Conservation (phyloP, 2,113 vertebrate genomes). For the Esox niger region DNA sequence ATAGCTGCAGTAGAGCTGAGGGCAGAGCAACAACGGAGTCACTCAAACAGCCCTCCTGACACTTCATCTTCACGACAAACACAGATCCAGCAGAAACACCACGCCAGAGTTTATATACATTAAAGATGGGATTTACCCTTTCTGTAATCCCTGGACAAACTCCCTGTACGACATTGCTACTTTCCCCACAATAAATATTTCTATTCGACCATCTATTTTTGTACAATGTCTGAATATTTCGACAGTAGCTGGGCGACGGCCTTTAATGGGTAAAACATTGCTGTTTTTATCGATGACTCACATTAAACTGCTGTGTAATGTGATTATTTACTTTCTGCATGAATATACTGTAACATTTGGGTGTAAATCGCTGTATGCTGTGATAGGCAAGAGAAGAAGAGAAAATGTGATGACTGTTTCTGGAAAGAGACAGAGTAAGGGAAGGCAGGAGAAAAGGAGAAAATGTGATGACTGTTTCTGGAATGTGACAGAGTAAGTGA, state of each 20-base stretch:
- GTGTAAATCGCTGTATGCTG: no score
- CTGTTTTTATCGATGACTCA: no score
- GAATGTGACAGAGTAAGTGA: constrained; percentile 44
- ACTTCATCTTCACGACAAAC: constrained; percentile 27
- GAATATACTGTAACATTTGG: no score
- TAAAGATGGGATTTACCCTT: constrained; percentile 6
- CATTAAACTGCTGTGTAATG: no score
- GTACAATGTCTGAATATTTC: no score
- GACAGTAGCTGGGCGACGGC: no score
- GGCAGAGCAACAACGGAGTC: constrained; percentile 27
- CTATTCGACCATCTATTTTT: not conserved
- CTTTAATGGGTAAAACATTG: no score
- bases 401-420: not conserved
- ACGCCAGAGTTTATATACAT: constrained; percentile 15
- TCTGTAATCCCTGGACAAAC: constrained; percentile 16
- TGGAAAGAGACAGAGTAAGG: constrained; percentile 3
- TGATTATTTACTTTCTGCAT: no score
- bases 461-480: constrained; percentile 33
- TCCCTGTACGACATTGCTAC: not conserved
- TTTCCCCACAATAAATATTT: not conserved
- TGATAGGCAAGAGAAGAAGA: not conserved
- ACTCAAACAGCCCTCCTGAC: constrained; percentile 2
- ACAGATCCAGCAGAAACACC: not conserved
- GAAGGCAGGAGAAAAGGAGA: constrained; percentile 17
- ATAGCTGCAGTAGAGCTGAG: constrained; percentile 28